phyloP scores from a whole-genome alignment of 2,888 invertebrate genomes.

The Metalampra italica region DNA sequence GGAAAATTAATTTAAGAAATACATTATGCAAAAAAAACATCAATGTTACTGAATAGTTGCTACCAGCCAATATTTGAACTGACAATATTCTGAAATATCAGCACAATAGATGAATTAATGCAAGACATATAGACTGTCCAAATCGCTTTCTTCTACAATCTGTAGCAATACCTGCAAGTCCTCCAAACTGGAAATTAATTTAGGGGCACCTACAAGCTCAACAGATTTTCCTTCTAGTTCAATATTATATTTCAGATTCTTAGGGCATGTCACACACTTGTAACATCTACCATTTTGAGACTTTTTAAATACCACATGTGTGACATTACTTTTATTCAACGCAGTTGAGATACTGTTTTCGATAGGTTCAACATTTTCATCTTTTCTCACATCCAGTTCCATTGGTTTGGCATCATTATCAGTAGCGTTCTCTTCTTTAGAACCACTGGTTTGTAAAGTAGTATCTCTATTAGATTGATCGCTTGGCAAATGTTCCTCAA shows the following conservation, averaged over 20 bases:
- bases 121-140: slow-evolving; percentile 62
- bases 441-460: slow-evolving; percentile 5
- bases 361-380: neutral
- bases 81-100: too few relatives aligned
- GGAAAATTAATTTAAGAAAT: slow-evolving; percentile 57
- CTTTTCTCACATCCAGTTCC: neutral
- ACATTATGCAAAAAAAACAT: too few relatives aligned
- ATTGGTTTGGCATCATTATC: neutral
- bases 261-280: slow-evolving; percentile 63
- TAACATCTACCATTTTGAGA: slow-evolving; percentile 46
- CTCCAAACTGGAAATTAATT: slow-evolving; percentile 61
- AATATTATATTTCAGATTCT: slow-evolving; percentile 64
- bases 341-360: slow-evolving; percentile 10
- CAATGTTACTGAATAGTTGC: too few relatives aligned
- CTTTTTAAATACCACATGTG: slow-evolving; percentile 64
- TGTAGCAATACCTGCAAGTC: slow-evolving; percentile 70
- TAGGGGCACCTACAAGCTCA: slow-evolving; percentile 70
- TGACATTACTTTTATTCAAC: slow-evolving; percentile 30
- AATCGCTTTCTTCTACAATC: slow-evolving; percentile 69
- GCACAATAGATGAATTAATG: slow-evolving; percentile 29
- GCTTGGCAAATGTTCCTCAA: slow-evolving; percentile 52
- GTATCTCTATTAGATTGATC: slow-evolving; percentile 17
- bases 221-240: slow-evolving; percentile 61
- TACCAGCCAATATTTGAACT: too few relatives aligned
- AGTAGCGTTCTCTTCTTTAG: slow-evolving; percentile 1